Conservation (phyloP, 2,888 invertebrate genomes). For the Drosophila nigricruria region DNA sequence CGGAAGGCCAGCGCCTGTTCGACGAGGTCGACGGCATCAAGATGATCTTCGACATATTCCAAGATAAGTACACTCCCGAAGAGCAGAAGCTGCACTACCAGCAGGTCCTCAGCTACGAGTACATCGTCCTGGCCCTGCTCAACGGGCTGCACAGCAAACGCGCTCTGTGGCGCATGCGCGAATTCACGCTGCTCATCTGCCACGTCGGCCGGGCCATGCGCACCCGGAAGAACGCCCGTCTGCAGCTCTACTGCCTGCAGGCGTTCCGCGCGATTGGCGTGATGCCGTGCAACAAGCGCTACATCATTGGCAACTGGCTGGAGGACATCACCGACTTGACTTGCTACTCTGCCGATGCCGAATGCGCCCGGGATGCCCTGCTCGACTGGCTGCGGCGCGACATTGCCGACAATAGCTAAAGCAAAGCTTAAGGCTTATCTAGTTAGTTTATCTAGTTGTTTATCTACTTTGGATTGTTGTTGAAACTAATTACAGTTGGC, state of each 20-base stretch:
- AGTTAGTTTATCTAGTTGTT: not conserved
- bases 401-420: slow-evolving; percentile 66
- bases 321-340: slow-evolving; percentile 54
- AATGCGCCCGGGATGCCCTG: slow-evolving; percentile 66
- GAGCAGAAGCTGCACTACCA: slow-evolving; percentile 18
- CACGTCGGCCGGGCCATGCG: slow-evolving; percentile 66
- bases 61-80: not conserved
- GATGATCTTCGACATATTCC: slow-evolving; percentile 69
- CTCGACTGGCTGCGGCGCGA: slow-evolving; percentile 75
- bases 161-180: slow-evolving; percentile 80
- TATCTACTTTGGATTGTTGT: not conserved
- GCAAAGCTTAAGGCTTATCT: too few relatives aligned
- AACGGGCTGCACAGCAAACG: slow-evolving; percentile 75
- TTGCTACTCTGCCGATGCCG: slow-evolving; percentile 62
- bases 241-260: slow-evolving; percentile 81
- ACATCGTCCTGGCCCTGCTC: slow-evolving; percentile 69
- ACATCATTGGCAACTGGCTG: slow-evolving; percentile 74
- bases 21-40: slow-evolving; percentile 72
- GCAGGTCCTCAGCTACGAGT: slow-evolving; percentile 62
- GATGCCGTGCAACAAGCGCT: slow-evolving; percentile 82
- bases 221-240: slow-evolving; percentile 47
- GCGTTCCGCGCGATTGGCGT: slow-evolving; percentile 77
- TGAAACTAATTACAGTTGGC: slow-evolving; percentile 24
- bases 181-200: slow-evolving; percentile 75
- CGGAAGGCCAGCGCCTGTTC: slow-evolving; percentile 75